Conservation (phyloP, 2,113 vertebrate species). For the Seriola aureovittata region DNA sequence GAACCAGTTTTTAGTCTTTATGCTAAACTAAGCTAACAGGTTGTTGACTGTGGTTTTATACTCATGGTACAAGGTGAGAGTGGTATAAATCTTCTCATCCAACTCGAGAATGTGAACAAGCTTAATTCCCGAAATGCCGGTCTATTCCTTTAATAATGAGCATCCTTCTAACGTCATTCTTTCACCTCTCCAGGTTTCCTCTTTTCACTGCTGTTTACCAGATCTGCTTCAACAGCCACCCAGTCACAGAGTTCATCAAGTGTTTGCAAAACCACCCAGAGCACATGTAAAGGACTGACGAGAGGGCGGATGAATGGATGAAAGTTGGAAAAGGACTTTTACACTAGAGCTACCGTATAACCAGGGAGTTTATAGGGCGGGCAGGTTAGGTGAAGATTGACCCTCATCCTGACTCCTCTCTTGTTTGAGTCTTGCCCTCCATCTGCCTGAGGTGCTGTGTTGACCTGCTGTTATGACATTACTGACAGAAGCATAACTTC, state of each 20-base stretch:
- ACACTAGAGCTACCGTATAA: conserved; percentile 15
- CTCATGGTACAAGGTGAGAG: background rate
- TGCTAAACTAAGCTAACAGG: background rate
- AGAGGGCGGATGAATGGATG: background rate
- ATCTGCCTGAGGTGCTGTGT: conserved; percentile 21
- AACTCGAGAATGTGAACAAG: background rate
- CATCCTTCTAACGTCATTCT: background rate
- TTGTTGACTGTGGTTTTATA: background rate
- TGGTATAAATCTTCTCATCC: background rate
- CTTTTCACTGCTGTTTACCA: conserved; percentile 94
- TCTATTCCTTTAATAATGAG: background rate
- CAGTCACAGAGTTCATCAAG: conserved; percentile 90
- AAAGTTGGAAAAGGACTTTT: conserved; percentile 44
- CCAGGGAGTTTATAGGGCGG: background rate
- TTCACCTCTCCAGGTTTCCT: conserved; percentile 88
- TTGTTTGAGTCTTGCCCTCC: conserved; percentile 4
- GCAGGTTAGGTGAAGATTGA: conserved; percentile 10
- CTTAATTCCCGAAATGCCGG: background rate
- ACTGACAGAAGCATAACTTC: background rate
- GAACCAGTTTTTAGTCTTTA: background rate
- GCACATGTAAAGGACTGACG: conserved; percentile 84
- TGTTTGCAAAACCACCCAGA: conserved; percentile 97
- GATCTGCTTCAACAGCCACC: conserved; percentile 92
- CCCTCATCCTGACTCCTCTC: conserved; percentile 6
- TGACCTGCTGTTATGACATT: background rate